Base-by-base conservation (phyloP, 2,797 vertebrate genomes). In the Nannoperca australis region DNA sequence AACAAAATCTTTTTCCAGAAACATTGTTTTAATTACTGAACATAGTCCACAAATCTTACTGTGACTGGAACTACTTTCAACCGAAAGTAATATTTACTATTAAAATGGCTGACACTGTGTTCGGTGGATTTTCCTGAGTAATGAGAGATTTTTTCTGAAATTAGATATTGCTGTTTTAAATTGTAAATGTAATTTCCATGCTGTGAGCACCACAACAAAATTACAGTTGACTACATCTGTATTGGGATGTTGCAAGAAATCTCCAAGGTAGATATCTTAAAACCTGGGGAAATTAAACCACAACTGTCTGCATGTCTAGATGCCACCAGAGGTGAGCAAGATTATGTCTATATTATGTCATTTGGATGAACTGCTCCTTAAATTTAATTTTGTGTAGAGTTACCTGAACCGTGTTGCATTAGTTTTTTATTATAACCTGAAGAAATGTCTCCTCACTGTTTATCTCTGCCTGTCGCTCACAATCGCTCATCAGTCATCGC, bases 401-500 rank as follows among this genome's bases (percentile, higher is more conserved):
- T 1, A 13, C 50, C 18, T 61, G 54, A 71, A 49, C 42, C 27
- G 20, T 8, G 12, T 27, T 62, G 44, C 11, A 61, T 58, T 44
- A 0, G 1, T 59, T 64, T 22, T 60, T 62, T 49, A 42, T 55
- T 71, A 30, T 51, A 65, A 76, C 61, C 79, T 72, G 18, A 72
- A 69, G 62, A 49, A 81, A 73, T 3, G 14, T 6, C 49, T 81
- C 12, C 68, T 73, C 34, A 1, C 20, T 74, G 62, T 78, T 75
- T 78, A 65, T 77, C 82, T 84, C 63, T 51, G 11, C 55, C 70
- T 22, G 18, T 86, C 64, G 13, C 68, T 71, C 69, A 22, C 44
- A 3, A 62, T 66, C 63, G 38, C 73, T 86, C 76, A 78, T 83
- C 87, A 83, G 76, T 87, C 76, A 71, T 83, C 89, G 60, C 62